A percentile compares a stretch with the other conserved stretches of the same genome.
These are phyloP conservation scores for Florisuga fusca DNA, from an alignment of 2,797 vertebrate genomes.

Conservation along the genomic window DNA sequence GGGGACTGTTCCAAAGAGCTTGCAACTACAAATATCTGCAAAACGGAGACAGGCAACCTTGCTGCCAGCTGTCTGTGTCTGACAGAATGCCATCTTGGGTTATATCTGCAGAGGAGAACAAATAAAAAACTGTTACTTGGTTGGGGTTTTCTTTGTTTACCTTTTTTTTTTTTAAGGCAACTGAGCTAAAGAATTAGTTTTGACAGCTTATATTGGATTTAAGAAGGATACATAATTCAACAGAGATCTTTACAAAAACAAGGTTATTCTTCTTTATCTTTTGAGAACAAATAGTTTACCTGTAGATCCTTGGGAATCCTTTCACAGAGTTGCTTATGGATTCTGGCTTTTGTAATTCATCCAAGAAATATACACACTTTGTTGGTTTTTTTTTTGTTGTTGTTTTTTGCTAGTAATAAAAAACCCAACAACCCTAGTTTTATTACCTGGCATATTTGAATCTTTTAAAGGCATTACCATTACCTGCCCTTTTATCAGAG, in stretches of 20 bases:
- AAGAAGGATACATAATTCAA: not conserved
- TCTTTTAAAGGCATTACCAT: not conserved
- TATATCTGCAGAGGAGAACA: not conserved
- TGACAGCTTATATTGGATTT: not conserved
- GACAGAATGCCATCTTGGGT: slow-evolving; percentile 10
- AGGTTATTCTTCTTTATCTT: not conserved
- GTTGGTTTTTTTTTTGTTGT: slow-evolving; percentile 6
- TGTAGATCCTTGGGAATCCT: not conserved
- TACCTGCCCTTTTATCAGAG: not conserved
- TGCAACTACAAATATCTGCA: slow-evolving; percentile 11
- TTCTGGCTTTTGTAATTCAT: slow-evolving; percentile 53
- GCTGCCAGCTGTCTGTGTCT: slow-evolving; percentile 47
- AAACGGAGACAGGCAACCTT: slow-evolving; percentile 15
- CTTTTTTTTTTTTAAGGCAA: not conserved
- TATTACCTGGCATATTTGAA: not conserved
- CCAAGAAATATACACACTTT: slow-evolving; percentile 7
- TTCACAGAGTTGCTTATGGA: not conserved
- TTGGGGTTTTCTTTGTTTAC: rapidly evolving
- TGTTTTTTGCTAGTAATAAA: too few species aligned
- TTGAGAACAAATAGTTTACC: not conserved
- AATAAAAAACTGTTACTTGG: not conserved
- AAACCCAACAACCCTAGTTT: not conserved
- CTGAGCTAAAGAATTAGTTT: not conserved
- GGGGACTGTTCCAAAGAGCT: slow-evolving; percentile 47
- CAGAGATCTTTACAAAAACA: not conserved